These are phyloP conservation scores for Ranitomeya imitator DNA, from an alignment of 2,113 vertebrate species.

Conservation along the genomic window DNA sequence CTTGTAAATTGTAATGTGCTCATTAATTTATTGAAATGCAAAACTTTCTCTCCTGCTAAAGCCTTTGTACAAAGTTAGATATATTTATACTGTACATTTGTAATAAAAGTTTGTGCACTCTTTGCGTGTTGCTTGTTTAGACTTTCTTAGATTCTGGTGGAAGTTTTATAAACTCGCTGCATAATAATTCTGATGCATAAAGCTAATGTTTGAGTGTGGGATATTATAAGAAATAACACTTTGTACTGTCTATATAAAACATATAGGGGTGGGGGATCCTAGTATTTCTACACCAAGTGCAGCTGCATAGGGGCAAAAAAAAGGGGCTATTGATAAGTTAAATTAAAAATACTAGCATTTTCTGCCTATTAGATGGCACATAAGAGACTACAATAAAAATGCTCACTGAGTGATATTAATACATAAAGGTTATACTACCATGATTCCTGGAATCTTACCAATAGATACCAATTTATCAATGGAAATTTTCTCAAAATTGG, in stretches of 20 bases:
- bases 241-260: background rate
- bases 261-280: background rate
- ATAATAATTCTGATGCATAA: background rate
- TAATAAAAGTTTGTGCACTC: conserved; percentile 37
- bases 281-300: background rate
- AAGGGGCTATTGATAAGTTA: background rate
- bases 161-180: background rate
- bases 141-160: background rate
- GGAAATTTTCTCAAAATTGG: too few species aligned
- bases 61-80: conserved; percentile 2
- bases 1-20: conserved; percentile 25
- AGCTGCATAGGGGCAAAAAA: background rate
- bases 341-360: background rate
- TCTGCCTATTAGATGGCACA: background rate
- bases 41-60: background rate
- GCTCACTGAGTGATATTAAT: background rate
- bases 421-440: background rate
- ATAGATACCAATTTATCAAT: too few species aligned
- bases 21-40: conserved; percentile 45
- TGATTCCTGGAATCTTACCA: too few species aligned
- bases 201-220: background rate
- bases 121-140: background rate
- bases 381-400: background rate
- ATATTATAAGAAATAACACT: background rate
- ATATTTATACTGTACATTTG: conserved; percentile 48